phyloP scores from a whole-genome alignment of 1,140 invertebrate species.

The Lamellibrachia luymesi region DNA sequence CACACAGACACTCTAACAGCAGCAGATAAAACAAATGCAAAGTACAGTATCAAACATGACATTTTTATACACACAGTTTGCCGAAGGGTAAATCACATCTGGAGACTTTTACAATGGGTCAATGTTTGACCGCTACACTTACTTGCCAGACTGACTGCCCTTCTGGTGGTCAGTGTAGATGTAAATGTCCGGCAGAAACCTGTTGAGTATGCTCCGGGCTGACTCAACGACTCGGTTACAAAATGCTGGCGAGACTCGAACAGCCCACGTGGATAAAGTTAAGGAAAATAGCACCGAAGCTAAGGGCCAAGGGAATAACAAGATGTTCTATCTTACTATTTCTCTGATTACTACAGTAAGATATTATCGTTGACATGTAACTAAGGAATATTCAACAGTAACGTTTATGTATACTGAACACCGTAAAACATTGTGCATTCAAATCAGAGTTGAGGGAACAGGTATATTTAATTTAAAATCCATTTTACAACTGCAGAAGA shows the following conservation, averaged over 20 bases:
- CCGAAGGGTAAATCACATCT: too few relatives aligned
- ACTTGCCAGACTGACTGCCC: constrained; percentile 82
- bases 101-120: too few relatives aligned
- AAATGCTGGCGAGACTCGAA: constrained; percentile 86
- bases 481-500: not conserved
- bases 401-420: too few relatives aligned
- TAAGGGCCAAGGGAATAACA: not conserved
- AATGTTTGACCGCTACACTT: constrained; percentile 42
- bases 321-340: too few relatives aligned
- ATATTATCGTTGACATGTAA: too few relatives aligned
- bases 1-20: too few relatives aligned
- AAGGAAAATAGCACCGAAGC: not conserved
- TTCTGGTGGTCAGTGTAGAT: constrained; percentile 89
- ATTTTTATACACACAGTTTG: too few relatives aligned
- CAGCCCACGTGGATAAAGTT: constrained; percentile 64
- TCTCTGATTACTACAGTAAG: too few relatives aligned
- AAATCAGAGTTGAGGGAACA: too few relatives aligned
- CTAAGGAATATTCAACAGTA: too few relatives aligned
- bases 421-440: not conserved
- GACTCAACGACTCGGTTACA: constrained; percentile 89
- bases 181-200: constrained; percentile 93
- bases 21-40: too few relatives aligned
- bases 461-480: not conserved
- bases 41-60: too few relatives aligned
- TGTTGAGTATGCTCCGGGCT: constrained; percentile 85